Base-by-base conservation (phyloP, 2,888 invertebrate species). In the Rhabditoides inermis region DNA sequence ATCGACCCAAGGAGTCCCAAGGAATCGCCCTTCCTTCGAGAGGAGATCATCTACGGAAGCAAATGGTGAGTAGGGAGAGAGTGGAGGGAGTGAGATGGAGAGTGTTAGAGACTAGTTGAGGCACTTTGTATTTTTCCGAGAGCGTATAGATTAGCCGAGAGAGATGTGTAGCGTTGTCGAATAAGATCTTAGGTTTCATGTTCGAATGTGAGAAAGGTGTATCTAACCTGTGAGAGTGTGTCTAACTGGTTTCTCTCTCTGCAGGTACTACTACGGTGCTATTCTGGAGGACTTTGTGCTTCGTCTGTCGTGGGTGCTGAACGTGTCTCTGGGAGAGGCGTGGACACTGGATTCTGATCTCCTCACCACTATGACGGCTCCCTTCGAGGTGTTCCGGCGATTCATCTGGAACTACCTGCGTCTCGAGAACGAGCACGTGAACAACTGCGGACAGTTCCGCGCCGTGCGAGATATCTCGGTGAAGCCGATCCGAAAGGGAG, bases 341-440 rank as follows among this genome's bases (percentile, higher is more conserved):
- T 71, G 72, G 72, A 73, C 70, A 40, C 54, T 74, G n/a, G 68
- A 75, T 36, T 63, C 65, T 2, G 75, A 75, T 49, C 62, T 73
- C 25, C 55, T 76, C 41, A 66, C 65, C 12, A 70, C 69, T 12
- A 61, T 76, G 3, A 74, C 75, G 46, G 70, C 73, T 1, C 72
- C 73, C 15, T 57, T 76, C 30, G 76, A 76, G 59, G 64, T 73
- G 2, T 69, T 76, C 58, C 57, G 82, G 75, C 84, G 95, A 51
- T 98, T 95, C 80, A 85, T 98, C 44, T 98, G 98, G 98, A 98
- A 98, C 80, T 98, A 90, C 80, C 94, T 98, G 82, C 94, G 98
- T 0, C 79, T 98, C 73, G 98, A 98, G 81, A 98, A 98, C 82
- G 98, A 98, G 77, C 98, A 98, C 78, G 81, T 98, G 37, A 98